Conservation (phyloP, 2,113 vertebrate genomes). For the Lepisosteus oculatus region DNA sequence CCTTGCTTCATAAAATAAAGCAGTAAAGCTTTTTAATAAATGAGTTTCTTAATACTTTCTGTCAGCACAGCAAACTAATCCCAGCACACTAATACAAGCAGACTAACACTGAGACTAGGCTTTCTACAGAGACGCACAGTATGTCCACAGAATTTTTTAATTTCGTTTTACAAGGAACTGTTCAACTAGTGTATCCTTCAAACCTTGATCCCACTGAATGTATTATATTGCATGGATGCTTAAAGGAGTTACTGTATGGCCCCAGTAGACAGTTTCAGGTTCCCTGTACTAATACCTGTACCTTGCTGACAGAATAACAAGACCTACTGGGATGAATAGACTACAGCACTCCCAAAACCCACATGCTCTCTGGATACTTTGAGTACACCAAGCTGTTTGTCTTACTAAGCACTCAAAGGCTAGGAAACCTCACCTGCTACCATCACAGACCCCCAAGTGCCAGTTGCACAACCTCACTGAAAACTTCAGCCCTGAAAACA, state of each 20-base stretch:
- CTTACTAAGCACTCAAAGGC: not conserved
- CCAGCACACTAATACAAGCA: slow-evolving; percentile 47
- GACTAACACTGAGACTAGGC: slow-evolving; percentile 38
- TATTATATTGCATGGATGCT: not conserved
- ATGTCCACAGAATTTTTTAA: not conserved
- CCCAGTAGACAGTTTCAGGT: slow-evolving; percentile 29
- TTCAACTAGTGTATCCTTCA: slow-evolving; percentile 6
- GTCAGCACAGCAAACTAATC: slow-evolving; percentile 60
- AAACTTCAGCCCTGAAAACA: not conserved
- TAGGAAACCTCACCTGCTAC: not conserved
- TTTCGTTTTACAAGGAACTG: slow-evolving; percentile 12
- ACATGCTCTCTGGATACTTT: not conserved
- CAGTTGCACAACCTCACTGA: not conserved
- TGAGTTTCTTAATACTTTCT: slow-evolving; percentile 54
- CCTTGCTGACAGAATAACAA: slow-evolving; percentile 38
- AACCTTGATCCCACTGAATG: not conserved
- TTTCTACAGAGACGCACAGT: not conserved
- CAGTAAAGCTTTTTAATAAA: slow-evolving; percentile 47
- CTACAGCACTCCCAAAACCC: not conserved
- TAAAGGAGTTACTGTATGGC: slow-evolving; percentile 23
- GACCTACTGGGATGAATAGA: slow-evolving; percentile 32
- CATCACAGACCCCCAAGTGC: not conserved
- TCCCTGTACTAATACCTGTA: slow-evolving; percentile 34
- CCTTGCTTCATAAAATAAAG: slow-evolving; percentile 49
- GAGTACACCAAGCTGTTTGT: not conserved